Evolutionary conservation across 2,113 vertebrate species (phyloP).

Genomic region (Rissa tridactyla): DNA sequence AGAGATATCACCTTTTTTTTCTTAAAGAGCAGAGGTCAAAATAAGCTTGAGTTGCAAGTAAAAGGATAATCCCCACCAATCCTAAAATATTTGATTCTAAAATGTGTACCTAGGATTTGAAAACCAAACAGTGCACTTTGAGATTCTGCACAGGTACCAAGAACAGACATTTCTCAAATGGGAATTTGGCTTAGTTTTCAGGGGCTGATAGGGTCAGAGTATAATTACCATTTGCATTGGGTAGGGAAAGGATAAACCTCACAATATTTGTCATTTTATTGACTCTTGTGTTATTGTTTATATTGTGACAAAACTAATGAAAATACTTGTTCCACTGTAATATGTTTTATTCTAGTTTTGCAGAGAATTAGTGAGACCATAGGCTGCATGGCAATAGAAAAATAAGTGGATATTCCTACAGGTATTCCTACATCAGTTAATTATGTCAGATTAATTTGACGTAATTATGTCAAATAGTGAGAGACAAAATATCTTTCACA

Average conservation of each 20-base stretch:
- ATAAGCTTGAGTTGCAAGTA: background rate
- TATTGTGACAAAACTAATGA: background rate
- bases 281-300: background rate
- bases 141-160: background rate
- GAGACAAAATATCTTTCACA: background rate
- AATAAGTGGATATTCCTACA: background rate
- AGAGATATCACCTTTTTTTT: background rate
- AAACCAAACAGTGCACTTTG: background rate
- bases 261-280: background rate
- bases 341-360: background rate
- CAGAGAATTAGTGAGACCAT: background rate
- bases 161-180: background rate
- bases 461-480: background rate
- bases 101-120: background rate
- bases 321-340: background rate
- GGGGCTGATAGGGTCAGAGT: background rate
- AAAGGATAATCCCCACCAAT: background rate
- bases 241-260: background rate
- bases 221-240: background rate
- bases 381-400: background rate
- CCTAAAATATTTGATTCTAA: background rate
- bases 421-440: background rate
- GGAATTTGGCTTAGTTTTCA: background rate
- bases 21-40: background rate
- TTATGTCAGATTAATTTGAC: background rate